Evolutionary conservation across 1,140 invertebrate species (phyloP), one percentile per base, ranked within the genome.

Genomic region (Solen grandis): DNA sequence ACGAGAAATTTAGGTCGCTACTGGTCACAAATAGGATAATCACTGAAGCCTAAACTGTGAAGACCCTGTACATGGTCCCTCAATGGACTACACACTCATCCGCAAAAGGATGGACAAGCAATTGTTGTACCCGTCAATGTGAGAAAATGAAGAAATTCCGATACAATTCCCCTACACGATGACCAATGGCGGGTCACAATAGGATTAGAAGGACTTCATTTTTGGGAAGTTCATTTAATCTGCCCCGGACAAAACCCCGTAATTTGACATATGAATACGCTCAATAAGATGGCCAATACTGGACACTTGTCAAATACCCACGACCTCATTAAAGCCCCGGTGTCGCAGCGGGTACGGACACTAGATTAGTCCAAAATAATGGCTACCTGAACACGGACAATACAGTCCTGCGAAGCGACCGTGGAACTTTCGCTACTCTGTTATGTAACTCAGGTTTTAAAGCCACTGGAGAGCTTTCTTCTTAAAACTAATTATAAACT

Each of bases 141-240:
- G 75, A 69, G 75, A 78, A 68, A 69, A 68, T 78, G 52, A 38
- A 41, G 75, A 78, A 78, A 78, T 78, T 78, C 75, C 75, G 52
- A 69, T 36, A 78, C 75, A 68, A 69, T 78, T 69, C 54, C 52
- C 27, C 16, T 66, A 78, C 75, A 78, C 50, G 63, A 41, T 55
- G 60, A 69, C 52, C 63, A 25, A 68, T 78, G 55, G 27, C 31
- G 50, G 38, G 19, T 55, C 5, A 78, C 75, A 78, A 78, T 78
- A 78, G 75, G 75, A 78, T 78, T 78, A 78, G 36, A 78, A 33
- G 75, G 54, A 60, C 60, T 78, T 78, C 75, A 68, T 78, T 78
- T 78, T 78, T 69, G 75, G 75, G 75, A 78, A 78, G 75, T 78
- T 78, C 75, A 78, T 78, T 69, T 78, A 78, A 78, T 78, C 75